phyloP scores from a whole-genome alignment of 2,888 invertebrate genomes.

The Campaea margaritaria region DNA sequence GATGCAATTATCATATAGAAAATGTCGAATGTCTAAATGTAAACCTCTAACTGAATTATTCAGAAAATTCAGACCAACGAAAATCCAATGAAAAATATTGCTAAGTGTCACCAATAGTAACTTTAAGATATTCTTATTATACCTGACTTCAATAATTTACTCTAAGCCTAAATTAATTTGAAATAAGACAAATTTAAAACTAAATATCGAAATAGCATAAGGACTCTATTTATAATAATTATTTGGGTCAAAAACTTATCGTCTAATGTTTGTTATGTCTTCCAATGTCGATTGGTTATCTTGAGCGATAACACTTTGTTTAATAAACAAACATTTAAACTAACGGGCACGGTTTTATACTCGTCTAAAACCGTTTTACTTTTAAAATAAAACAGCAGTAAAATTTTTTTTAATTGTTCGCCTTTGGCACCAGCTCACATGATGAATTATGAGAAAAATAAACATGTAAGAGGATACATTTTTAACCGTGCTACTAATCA shows the following conservation, averaged over 20 bases:
- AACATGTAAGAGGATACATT: too few relatives aligned
- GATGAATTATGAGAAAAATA: too few relatives aligned
- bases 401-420: too few relatives aligned
- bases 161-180: too few relatives aligned
- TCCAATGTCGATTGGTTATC: slow-evolving; percentile 43
- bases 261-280: slow-evolving; percentile 40
- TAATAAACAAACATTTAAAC: slow-evolving; percentile 36
- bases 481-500: too few relatives aligned
- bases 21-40: neutral
- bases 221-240: slow-evolving; percentile 24
- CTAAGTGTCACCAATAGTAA: neutral
- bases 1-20: slow-evolving; percentile 8
- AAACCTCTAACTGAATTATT: neutral
- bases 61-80: too few relatives aligned
- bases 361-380: slow-evolving; percentile 3
- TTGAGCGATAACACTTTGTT: slow-evolving; percentile 33
- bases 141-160: too few relatives aligned
- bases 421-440: too few relatives aligned
- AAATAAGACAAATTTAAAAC: too few relatives aligned
- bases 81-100: too few relatives aligned
- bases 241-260: slow-evolving; percentile 42
- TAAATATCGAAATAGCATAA: slow-evolving; percentile 6
- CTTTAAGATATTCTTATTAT: too few relatives aligned
- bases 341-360: slow-evolving; percentile 10
- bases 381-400: slow-evolving; percentile 1